Conservation (phyloP, 2,797 vertebrate species). For the Cuculus canorus region DNA sequence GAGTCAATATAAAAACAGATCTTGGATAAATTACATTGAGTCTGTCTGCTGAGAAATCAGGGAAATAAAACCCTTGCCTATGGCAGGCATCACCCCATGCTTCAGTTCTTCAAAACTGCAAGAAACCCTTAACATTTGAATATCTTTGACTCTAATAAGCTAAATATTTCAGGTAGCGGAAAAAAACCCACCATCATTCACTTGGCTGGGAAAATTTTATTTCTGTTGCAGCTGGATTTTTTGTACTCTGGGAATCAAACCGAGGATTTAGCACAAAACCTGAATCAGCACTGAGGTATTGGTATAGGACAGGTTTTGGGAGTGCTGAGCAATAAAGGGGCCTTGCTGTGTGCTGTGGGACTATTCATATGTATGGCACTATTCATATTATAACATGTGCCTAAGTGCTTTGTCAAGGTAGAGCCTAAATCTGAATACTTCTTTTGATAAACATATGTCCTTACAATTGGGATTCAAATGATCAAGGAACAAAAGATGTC, state of each 20-base stretch:
- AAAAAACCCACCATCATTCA: background rate
- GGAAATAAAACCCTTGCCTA: background rate
- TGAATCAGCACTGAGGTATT: background rate
- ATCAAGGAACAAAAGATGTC: slow-evolving; percentile 51
- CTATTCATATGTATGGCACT: slow-evolving; percentile 52
- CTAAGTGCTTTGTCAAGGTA: slow-evolving; percentile 31
- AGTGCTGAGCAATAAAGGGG: background rate
- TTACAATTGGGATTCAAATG: slow-evolving; percentile 64
- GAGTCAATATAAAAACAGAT: background rate
- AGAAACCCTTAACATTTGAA: background rate
- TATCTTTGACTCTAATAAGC: background rate
- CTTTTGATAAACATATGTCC: slow-evolving; percentile 63
- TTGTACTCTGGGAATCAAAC: background rate
- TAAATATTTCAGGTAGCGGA: background rate
- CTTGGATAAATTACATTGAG: background rate
- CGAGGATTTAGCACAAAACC: background rate
- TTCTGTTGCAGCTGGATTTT: background rate
- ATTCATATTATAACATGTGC: slow-evolving; percentile 59
- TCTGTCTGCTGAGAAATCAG: background rate
- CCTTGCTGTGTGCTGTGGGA: background rate
- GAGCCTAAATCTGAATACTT: slow-evolving; percentile 52
- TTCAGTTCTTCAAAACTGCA: background rate
- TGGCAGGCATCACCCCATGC: background rate
- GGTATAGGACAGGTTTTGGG: background rate
- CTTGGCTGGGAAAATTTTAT: background rate